Base-by-base conservation (phyloP, 2,113 vertebrate genomes). In the Bucco capensis region DNA sequence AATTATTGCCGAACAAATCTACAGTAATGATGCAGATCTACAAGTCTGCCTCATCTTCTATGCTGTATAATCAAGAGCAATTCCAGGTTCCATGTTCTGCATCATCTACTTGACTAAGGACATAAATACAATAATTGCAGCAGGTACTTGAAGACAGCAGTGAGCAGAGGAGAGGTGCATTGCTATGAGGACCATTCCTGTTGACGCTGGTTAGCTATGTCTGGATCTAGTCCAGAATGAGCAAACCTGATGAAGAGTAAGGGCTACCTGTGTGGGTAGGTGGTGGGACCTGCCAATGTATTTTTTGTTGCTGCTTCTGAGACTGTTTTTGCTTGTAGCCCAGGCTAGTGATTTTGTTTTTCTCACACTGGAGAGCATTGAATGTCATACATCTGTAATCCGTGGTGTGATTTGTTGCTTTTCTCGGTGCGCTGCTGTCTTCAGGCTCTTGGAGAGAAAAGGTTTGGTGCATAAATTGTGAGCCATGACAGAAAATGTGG, bases 391-490 rank as follows among this genome's bases (percentile, higher is more conserved):
- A 46, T 53, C 61, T 74, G 27, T 31, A 60, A 88, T 51, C 62
- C 58, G 51, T 4, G 44, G 24, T 28, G 40, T 51, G 78, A 89
- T 89, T 87, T 94, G 54, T 72, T 77, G 89, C 38, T 70, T 70
- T 60, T 82, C 86, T 76, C 7, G 0, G 37, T 33, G 50, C 19
- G 0, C 19, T 90, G 54, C 54, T 87, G 2, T 62, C 54, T 54
- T 83, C 67, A 71, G 54, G 67, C 64, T 66, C 89, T 86, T 42
- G 31, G 78, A 42, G 78, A 73, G 88, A n/a, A 90, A 79, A 87
- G 86, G 74, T 76, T 92, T 82, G 77, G 42, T 76, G 83, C 86
- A 54, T 92, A 76, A 94, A 82, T 90, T 74, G 86, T 54, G 62
- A 94, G 44, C 70, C 18, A 1, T 56, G 82, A 62, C 90, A 92